These are phyloP conservation scores for Rhingia rostrata DNA, from an alignment of 2,888 invertebrate genomes.

Conservation along the genomic window DNA sequence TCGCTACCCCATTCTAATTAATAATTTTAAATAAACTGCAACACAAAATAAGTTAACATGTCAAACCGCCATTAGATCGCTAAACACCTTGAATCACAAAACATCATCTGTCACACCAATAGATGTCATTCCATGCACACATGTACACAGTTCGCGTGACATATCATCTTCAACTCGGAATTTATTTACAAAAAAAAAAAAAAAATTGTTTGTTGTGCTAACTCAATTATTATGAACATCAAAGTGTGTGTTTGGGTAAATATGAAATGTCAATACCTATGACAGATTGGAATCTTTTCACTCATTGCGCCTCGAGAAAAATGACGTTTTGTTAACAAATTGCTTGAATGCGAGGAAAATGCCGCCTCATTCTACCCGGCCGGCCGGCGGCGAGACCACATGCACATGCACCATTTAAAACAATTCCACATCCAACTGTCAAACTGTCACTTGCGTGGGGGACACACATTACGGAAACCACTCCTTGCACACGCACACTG, in stretches of 20 bases:
- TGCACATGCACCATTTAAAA: conserved; percentile 19
- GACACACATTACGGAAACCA: conserved; percentile 46
- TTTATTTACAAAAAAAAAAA: conserved; percentile 28
- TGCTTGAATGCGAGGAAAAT: conserved; percentile 33
- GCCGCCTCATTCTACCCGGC: conserved; percentile 13
- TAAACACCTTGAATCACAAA: conserved; percentile 67
- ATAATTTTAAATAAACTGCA: conserved; percentile 44
- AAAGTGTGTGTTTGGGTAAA: conserved; percentile 7
- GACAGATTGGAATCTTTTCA: conserved; percentile 59
- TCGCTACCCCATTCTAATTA: conserved; percentile 66
- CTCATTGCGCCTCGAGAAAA: conserved; percentile 30
- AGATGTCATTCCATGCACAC: conserved; percentile 6
- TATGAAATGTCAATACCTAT: neutral
- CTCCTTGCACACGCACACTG: conserved; percentile 44
- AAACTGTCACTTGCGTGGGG: conserved; percentile 45
- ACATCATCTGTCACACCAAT: conserved; percentile 64
- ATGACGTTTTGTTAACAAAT: conserved; percentile 71
- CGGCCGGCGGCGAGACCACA: conserved; percentile 49
- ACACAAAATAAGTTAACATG: conserved; percentile 54
- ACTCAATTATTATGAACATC: conserved; percentile 34
- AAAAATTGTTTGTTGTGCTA: conserved; percentile 19
- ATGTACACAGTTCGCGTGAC: conserved; percentile 54
- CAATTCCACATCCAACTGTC: conserved; percentile 55
- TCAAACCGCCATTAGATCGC: conserved; percentile 60
- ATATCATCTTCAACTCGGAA: conserved; percentile 61